Percentiles rank a stretch among this genome's conserved stretches.
phyloP scores from a whole-genome alignment of 2,888 invertebrate genomes.

The Epirrhoe tristata region DNA sequence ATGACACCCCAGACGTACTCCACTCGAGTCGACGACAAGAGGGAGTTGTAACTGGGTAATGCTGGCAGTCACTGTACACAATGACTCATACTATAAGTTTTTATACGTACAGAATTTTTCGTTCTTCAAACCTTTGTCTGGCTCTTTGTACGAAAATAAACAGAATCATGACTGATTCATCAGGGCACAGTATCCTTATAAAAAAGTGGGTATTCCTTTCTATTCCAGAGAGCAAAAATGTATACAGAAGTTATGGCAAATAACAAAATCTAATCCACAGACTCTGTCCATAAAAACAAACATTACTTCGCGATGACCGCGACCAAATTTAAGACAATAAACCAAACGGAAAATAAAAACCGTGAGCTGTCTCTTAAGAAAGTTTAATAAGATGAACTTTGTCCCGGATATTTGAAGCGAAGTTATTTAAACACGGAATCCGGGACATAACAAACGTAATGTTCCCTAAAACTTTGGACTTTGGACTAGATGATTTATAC shows the following conservation, averaged over 20 bases:
- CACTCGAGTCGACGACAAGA: conserved; percentile 20
- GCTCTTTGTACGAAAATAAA: too few relatives aligned
- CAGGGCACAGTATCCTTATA: too few relatives aligned
- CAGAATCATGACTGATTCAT: too few relatives aligned
- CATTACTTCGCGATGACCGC: not conserved
- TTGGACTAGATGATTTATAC: not conserved
- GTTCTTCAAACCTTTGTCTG: too few relatives aligned
- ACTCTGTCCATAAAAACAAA: not conserved
- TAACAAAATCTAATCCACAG: not conserved
- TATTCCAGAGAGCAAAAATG: too few relatives aligned
- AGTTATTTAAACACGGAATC: not conserved
- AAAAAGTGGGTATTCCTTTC: too few relatives aligned
- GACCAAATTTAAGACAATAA: conserved; percentile 20
- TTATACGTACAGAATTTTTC: too few relatives aligned
- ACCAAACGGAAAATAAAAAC: conserved; percentile 23
- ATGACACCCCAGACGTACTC: conserved; percentile 37
- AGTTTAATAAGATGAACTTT: conserved; percentile 37
- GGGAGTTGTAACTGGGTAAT: conserved; percentile 5
- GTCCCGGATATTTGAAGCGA: conserved; percentile 8
- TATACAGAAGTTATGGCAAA: not conserved
- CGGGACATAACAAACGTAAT: not conserved
- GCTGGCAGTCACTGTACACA: not conserved
- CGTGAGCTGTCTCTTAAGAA: conserved; percentile 22
- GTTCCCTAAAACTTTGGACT: not conserved
- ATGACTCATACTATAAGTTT: not conserved